Base-by-base conservation (phyloP, 2,113 vertebrate genomes). In the Dryoscopus gambensis region DNA sequence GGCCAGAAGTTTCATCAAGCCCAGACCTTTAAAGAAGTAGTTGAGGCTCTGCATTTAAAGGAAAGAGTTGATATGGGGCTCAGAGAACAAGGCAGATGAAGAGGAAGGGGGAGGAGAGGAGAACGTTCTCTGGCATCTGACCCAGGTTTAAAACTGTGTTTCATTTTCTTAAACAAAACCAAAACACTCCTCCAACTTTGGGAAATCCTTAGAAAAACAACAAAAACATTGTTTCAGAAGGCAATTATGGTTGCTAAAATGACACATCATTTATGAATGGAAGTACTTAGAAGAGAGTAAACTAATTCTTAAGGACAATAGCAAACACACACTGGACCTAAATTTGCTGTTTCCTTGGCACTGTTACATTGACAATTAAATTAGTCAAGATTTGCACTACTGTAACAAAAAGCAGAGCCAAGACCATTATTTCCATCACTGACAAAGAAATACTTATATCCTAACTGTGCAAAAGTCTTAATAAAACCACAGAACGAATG, bases 151-250 rank as follows among this genome's bases (percentile, higher is more conserved):
- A 96, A 95, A 93, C 88, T 86, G 55, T 74, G 64, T 70, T 94
- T 94, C 62, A 90, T 94, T 92, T 95, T 92, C 88, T 93, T 53
- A 82, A 91, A 92, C 67, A 88, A 93, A 94, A 89, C 31, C 44
- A 86, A 95, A 96, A 83, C 90, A 90, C 59, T 83, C 50, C 53
- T 90, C 63, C 52, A 80, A 91, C 76, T 95, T 90, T 57, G 96
- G 88, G 92, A 96, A 94, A 96, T 95, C 83, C 88, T 93, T 93
- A 92, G 76, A 87, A 90, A 85, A 96, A 88, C 88, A 95, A 90
- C 44, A 88, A 95, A 96, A 95, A 93, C 80, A 84, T 75, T 94
- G 92, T 71, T 96, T 96, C 73, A 95, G 57, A 84, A 87, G 31
- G 76, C 90, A 97, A 92, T 94, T 93, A 93, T 52, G 35, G 80